Percentiles rank a stretch among this genome's conserved stretches.
Evolutionary conservation across 2,888 invertebrate species (phyloP).

Genomic region (Macrophya annulata): DNA sequence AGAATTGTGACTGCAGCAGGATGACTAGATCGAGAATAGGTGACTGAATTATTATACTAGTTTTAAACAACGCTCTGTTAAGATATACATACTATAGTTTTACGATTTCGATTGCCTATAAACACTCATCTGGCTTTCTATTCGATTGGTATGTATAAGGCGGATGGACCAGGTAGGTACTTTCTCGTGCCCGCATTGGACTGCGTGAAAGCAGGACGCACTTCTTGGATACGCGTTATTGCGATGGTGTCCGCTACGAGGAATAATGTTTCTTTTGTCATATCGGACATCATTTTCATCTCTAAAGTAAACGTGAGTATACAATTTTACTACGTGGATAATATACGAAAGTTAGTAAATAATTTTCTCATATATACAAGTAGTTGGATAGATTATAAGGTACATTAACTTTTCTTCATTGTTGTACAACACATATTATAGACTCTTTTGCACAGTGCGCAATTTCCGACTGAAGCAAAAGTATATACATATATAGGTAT

Average conservation of each 20-base stretch:
- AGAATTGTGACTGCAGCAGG: background rate
- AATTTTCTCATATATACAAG: background rate
- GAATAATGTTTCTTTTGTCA: conserved; percentile 21
- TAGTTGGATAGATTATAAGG: background rate
- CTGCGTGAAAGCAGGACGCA: conserved; percentile 79
- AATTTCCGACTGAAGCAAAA: background rate
- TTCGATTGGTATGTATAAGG: conserved; percentile 79
- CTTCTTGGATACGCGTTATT: conserved; percentile 56
- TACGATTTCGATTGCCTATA: conserved; percentile 78
- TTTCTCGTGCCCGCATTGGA: conserved; percentile 77
- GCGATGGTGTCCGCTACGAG: background rate
- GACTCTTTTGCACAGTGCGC: background rate
- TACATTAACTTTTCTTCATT: background rate
- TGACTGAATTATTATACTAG: conserved; percentile 14
- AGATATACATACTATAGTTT: conserved; percentile 58
- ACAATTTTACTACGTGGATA: background rate
- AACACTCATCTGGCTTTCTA: conserved; percentile 79
- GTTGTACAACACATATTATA: background rate
- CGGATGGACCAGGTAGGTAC: conserved; percentile 78
- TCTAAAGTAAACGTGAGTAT: background rate
- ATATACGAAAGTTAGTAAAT: background rate
- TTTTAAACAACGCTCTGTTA: conserved; percentile 8
- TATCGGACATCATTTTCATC: background rate
- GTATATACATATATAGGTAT: background rate
- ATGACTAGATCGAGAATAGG: background rate